A percentile compares a stretch with the other conserved stretches of the same genome.
phyloP scores from a whole-genome alignment of 2,888 invertebrate species.

The Drosophila ustulata region DNA sequence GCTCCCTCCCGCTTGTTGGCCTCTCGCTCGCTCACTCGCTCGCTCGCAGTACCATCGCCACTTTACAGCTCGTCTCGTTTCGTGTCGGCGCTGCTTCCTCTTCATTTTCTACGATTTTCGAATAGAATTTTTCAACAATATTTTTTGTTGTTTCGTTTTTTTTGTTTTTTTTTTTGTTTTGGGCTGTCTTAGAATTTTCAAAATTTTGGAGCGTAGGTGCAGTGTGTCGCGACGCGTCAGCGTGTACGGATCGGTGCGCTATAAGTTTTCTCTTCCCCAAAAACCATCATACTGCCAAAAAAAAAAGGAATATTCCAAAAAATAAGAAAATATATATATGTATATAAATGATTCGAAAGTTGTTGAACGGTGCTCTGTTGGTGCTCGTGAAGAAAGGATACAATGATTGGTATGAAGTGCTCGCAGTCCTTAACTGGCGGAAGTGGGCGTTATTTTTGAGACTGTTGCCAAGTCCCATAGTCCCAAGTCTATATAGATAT shows the following conservation, averaged over 20 bases:
- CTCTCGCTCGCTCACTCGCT: background rate
- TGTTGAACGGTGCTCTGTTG: background rate
- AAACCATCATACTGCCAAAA: background rate
- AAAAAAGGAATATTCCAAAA: slow-evolving; percentile 20
- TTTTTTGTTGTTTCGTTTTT: background rate
- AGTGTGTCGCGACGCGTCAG: slow-evolving; percentile 84
- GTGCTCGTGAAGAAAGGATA: slow-evolving; percentile 19
- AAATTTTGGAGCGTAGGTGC: slow-evolving; percentile 85
- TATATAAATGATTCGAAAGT: background rate
- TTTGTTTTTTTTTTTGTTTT: slow-evolving; percentile 17
- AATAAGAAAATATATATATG: background rate
- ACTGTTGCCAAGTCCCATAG: slow-evolving; percentile 67
- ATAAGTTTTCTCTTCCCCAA: slow-evolving; percentile 38
- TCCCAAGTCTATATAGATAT: slow-evolving; percentile 8
- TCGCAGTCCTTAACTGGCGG: slow-evolving; percentile 37
- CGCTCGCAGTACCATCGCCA: slow-evolving; percentile 1
- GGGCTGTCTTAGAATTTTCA: slow-evolving; percentile 73
- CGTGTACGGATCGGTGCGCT: slow-evolving; percentile 67
- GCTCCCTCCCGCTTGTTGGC: background rate
- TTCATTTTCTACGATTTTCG: slow-evolving; percentile 34
- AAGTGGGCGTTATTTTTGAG: slow-evolving; percentile 62
- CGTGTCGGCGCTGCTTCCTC: slow-evolving; percentile 39
- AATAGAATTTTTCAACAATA: slow-evolving; percentile 71
- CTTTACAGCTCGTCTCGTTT: slow-evolving; percentile 43
- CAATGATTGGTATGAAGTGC: background rate